phyloP scores from a whole-genome alignment of 1,140 invertebrate genomes.

The Hypsibius dujardini region DNA sequence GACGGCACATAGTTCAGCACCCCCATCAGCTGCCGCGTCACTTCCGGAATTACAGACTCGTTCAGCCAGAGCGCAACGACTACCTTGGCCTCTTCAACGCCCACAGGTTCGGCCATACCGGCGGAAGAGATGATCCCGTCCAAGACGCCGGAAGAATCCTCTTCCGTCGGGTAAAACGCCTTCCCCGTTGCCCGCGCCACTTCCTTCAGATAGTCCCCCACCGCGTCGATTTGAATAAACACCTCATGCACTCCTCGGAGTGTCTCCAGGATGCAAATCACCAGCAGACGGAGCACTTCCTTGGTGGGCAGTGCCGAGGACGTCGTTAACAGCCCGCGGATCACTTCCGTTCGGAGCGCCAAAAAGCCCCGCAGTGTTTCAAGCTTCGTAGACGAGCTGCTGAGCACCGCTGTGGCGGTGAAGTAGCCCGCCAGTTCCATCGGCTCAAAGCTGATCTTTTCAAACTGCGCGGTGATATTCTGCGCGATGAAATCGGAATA shows the following conservation, averaged over 20 bases:
- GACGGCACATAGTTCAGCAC: no score
- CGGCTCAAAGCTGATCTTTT: not conserved
- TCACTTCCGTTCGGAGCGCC: not conserved
- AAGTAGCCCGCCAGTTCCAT: not conserved
- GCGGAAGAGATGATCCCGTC: no score
- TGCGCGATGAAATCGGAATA: not conserved
- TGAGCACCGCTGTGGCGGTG: not conserved
- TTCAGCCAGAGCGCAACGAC: no score
- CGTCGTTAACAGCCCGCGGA: not conserved
- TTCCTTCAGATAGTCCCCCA: not conserved
- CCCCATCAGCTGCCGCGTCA: no score
- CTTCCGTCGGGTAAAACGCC: not conserved
- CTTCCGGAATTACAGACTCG: no score
- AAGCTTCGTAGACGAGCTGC: not conserved
- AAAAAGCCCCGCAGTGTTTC: not conserved
- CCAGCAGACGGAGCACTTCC: not conserved
- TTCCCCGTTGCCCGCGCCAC: not conserved
- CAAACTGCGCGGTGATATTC: not conserved
- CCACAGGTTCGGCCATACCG: no score
- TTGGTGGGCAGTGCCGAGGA: not conserved
- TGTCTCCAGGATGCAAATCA: not conserved
- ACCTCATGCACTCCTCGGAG: not conserved
- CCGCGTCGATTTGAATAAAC: not conserved
- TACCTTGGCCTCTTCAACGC: no score
- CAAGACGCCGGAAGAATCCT: not conserved